Conservation (phyloP, 2,888 invertebrate genomes). For the Marasmarcha lunaedactyla region DNA sequence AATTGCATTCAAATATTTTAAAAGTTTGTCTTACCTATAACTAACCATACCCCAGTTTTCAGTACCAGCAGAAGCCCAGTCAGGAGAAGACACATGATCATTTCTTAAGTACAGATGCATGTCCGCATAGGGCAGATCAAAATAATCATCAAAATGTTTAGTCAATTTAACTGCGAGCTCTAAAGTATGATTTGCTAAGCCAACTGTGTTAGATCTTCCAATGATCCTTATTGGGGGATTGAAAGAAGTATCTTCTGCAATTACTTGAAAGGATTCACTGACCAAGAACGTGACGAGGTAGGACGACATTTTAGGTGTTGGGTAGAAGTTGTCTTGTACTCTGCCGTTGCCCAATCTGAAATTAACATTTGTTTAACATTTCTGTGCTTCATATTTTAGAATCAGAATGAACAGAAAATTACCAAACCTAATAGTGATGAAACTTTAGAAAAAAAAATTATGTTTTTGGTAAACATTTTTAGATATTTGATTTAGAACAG, state of each 20-base stretch:
- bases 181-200: constrained; percentile 37
- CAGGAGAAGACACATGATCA: constrained; percentile 55
- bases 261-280: constrained; percentile 48
- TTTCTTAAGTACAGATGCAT: constrained; percentile 43
- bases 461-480: too few species aligned
- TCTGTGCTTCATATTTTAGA: too few species aligned
- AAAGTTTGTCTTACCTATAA: constrained; percentile 52
- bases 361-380: constrained; percentile 10
- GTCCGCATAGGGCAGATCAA: constrained; percentile 39
- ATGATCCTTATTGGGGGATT: constrained; percentile 49
- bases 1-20: too few species aligned
- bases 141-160: constrained; percentile 41
- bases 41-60: constrained; percentile 66
- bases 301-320: constrained; percentile 80
- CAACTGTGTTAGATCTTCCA: constrained; percentile 47
- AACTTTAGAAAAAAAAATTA: too few species aligned
- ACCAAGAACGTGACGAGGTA: constrained; percentile 89
- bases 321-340: constrained; percentile 42
- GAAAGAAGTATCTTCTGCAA: constrained; percentile 38
- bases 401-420: too few species aligned
- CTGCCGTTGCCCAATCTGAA: constrained; percentile 28
- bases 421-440: too few species aligned
- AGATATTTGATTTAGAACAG: too few species aligned
- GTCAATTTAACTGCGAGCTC: constrained; percentile 46
- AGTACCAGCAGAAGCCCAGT: constrained; percentile 62